Evolutionary conservation across 2,888 invertebrate species (phyloP).

Genomic region (Eutolmus rufibarbis): DNA sequence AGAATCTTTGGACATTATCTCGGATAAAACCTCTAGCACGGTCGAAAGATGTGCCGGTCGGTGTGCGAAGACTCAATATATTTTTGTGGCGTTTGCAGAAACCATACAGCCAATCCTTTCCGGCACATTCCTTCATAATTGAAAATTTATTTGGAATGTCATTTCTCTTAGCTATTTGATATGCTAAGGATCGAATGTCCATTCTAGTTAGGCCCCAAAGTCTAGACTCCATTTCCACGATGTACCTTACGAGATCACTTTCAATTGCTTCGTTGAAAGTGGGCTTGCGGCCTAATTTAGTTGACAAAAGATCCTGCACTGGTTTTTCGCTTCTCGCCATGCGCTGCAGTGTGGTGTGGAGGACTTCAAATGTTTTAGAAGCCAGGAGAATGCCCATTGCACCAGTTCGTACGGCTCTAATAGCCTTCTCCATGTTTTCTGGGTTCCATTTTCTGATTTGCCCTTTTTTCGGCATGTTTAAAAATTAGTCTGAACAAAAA

Average conservation of each 20-base stretch:
- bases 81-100: constrained; percentile 21
- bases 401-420: background rate
- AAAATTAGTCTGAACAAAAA: background rate
- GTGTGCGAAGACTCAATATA: constrained; percentile 5
- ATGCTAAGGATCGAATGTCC: constrained; percentile 32
- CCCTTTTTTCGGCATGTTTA: background rate
- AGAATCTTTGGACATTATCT: background rate
- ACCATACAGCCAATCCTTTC: constrained; percentile 19
- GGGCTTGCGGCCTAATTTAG: constrained; percentile 43
- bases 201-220: constrained; percentile 31
- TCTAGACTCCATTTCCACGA: constrained; percentile 20
- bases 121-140: background rate
- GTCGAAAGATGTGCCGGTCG: constrained; percentile 19
- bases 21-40: constrained; percentile 21
- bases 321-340: constrained; percentile 31
- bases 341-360: constrained; percentile 37
- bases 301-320: constrained; percentile 28
- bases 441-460: background rate
- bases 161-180: constrained; percentile 21
- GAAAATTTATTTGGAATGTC: constrained; percentile 35
- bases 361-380: constrained; percentile 27
- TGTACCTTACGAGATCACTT: constrained; percentile 4
- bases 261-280: constrained; percentile 34
- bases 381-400: constrained; percentile 25
- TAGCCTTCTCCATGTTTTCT: constrained; percentile 8